Evolutionary conservation across 1,140 invertebrate species (phyloP), one percentile per base, ranked within the genome.

Genomic region (Rhagoletis zephyria): DNA sequence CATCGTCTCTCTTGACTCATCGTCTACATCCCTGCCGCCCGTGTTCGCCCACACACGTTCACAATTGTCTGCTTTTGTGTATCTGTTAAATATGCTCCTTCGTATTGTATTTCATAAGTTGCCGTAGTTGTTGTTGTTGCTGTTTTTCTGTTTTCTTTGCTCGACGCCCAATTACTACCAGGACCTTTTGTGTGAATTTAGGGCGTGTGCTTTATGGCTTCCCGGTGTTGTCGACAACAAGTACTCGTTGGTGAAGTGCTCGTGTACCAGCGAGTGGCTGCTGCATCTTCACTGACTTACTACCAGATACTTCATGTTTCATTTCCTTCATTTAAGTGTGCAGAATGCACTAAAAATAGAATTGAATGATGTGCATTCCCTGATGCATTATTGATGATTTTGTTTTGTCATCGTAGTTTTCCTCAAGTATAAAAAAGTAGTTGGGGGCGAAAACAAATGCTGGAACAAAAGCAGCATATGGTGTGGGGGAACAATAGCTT

Each of bases 181-280:
- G 70, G 70, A 77, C 30, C 70, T 77, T 77, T 77, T 77, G 70
- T 77, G 70, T 77, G 70, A 77, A 77, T 77, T 77, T 77, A 77
- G 70, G 70, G 70, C 70, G 70, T 77, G 70, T 77, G 70, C 70
- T 77, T 77, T 77, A 77, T 77, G 45, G 70, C 70, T 77, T 77
- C 70, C 70, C 70, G 45, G 40, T 77, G 45, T 67, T 30, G 45
- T 77, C 16, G 70, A 77, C 70, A 64, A 60, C 7, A 7, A 60
- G 7, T 60, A 60, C 59, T 60, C 59, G 59, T 6, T 30, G 30
- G 30, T 30, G 30, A 48, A 77, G 70, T 48, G 10, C 70, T n/a
- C 70, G 48, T 77, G 70, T n/a, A 51, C 9, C 70, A 45, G 70
- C 6, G 70, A 77, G 45, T 51, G 40, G 70, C 45, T 48, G 42